Evolutionary conservation across 2,888 invertebrate genomes (phyloP).

Genomic region (Callyntrura sp.): DNA sequence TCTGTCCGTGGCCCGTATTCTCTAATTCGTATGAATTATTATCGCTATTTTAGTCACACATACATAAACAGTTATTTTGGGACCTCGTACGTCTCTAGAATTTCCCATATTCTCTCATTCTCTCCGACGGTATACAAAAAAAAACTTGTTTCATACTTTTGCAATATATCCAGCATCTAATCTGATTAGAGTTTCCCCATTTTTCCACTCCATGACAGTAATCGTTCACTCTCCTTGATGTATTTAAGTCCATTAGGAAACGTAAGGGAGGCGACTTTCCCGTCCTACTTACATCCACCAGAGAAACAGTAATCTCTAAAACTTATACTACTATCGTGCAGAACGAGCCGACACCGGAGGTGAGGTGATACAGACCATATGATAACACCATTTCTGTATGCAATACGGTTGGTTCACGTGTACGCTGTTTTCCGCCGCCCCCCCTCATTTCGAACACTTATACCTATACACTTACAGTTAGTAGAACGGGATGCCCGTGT

Average conservation of each 20-base stretch:
- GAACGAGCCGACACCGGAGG: slow-evolving; percentile 31
- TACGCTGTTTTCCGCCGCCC: too few species aligned
- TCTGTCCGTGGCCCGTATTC: neutral
- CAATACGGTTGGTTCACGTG: too few species aligned
- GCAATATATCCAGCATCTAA: slow-evolving; percentile 64
- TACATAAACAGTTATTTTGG: neutral
- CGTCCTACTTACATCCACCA: slow-evolving; percentile 47
- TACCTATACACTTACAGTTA: too few species aligned
- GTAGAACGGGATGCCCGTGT: neutral
- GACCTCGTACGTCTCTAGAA: neutral
- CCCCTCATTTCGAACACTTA: too few species aligned
- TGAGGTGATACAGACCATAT: slow-evolving; percentile 16
- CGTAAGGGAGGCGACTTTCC: slow-evolving; percentile 67
- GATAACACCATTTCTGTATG: neutral
- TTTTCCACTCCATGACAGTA: slow-evolving; percentile 71
- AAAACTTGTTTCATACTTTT: slow-evolving; percentile 60
- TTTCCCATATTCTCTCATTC: neutral
- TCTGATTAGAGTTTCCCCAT: slow-evolving; percentile 70
- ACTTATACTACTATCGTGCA: slow-evolving; percentile 18
- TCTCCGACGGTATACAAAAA: slow-evolving; percentile 57
- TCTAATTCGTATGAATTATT: neutral
- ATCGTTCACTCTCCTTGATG: slow-evolving; percentile 69
- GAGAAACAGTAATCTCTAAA: slow-evolving; percentile 40
- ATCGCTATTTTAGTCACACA: neutral
- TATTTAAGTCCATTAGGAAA: slow-evolving; percentile 69